Evolutionary conservation across 1,140 invertebrate genomes (phyloP), one percentile per base, ranked within the genome.

Genomic region (Diabrotica virgifera): DNA sequence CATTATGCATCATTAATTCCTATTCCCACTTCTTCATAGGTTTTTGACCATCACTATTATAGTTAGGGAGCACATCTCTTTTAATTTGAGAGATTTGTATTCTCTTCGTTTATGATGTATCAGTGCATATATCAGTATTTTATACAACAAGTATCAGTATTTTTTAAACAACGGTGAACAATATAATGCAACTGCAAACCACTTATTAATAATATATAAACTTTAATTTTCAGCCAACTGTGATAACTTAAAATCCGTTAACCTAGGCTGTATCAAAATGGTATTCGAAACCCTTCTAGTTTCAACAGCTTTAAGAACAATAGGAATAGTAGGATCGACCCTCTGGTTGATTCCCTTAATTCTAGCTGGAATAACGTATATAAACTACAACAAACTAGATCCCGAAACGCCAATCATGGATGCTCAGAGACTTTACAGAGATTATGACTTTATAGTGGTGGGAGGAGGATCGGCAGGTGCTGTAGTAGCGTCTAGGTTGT

Each of bases 391-490:
- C 75, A 85, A 85, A 52, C 81, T 92, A 4, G 92, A 94, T 77
- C 92, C 92, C 0, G 92, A 94, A 78, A 87, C 88, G 1, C 84
- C 85, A 37, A 83, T 86, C 0, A 82, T 87, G 54, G 83, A 90
- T 66, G 82, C 80, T 36, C 78, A 82, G 67, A 81, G 80, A 52
- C 65, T 83, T 0, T 77, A 82, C 46, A 70, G 65, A 36, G 89
- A 93, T 69, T 95, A 95, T 74, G 93, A 95, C 74, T 94, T 94
- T 71, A 83, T 95, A 1, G 84, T 94, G 36, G 84, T 98, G 10
- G 96, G 96, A 4, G 95, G 91, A 3, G 96, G 96, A 2, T 95
- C 94, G 0, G 93, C 94, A 0, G 95, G 96, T 0, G 93, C 94
- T 0, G 96, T 98, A 5, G 84, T 70, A 8, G 95, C 96, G 0